Base-by-base conservation (phyloP, 2,888 invertebrate genomes). In the Heterodera filipjevi region DNA sequence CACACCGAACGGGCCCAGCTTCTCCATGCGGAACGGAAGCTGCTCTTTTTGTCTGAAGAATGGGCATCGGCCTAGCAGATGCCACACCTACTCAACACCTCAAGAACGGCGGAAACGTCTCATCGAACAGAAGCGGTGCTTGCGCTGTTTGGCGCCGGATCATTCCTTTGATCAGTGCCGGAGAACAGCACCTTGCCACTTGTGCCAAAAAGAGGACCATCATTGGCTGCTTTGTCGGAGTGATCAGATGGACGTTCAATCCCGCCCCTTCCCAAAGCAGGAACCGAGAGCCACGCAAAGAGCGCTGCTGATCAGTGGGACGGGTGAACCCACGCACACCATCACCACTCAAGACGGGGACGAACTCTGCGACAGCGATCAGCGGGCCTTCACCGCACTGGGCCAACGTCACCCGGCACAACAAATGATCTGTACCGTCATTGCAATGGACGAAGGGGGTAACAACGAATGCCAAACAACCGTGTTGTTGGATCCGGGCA, bases 401-500 rank as follows among this genome's bases (percentile, higher is more conserved):
- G 59, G 59, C 0, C n/a, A n/a, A n/a, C 27, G 59, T 1, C n/a
- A 27, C 8, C 59, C 59, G 59, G 59, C 59, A 5, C 59, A 59
- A 1, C 27, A 22, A 6, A 59, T 59, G 59, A 59, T 59, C 1
- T n/a, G 59, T 2, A n/a, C 1, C 0, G 59, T 10, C 10, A 27
- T n/a, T 12, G 59, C 59, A 10, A 27, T 27, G 6, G n/a, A n/a
- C 0, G 27, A 59, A 59, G 59, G 27, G 2, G 10, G 59, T 6
- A 27, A 27, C n/a, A n/a, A 27, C 8, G 27, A n/a, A 10, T 59
- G n/a, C 59, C 59, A 1, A 30, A 59, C 59, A 27, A 59, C 59
- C 5, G 8, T 59, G 59, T 8, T 59, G 59, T 27, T 71, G 3
- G 72, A 71, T 19, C 33, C 72, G 16, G 72, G 72, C 35, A 71